A percentile compares a stretch with the other conserved stretches of the same genome.
phyloP scores from a whole-genome alignment of 2,113 vertebrate species.

The Alectura lathami region DNA sequence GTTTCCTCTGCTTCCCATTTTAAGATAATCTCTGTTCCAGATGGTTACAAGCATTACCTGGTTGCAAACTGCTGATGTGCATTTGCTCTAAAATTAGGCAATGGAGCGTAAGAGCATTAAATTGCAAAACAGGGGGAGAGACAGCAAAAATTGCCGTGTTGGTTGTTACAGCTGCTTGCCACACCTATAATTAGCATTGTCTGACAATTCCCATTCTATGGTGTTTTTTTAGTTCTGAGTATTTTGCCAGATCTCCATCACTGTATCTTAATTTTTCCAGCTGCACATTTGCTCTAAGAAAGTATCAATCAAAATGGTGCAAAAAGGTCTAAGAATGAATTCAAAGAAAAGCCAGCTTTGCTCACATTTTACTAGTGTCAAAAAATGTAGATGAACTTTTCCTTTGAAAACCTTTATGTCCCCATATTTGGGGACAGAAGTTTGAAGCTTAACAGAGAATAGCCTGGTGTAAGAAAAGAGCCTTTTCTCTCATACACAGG shows the following conservation, averaged over 20 bases:
- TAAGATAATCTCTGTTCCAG: slow-evolving; percentile 12
- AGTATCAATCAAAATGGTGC: neutral
- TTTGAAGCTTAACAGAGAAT: neutral
- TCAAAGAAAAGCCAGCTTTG: neutral
- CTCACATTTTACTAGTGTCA: neutral
- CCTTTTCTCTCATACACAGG: neutral
- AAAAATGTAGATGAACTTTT: neutral
- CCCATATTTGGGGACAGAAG: neutral
- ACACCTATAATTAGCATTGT: slow-evolving; percentile 53
- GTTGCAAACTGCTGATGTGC: neutral
- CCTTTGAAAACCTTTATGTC: neutral
- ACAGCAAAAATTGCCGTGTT: slow-evolving; percentile 1
- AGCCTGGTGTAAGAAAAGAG: neutral
- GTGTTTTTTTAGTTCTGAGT: neutral
- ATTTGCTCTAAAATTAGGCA: slow-evolving; percentile 40
- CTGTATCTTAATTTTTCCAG: neutral
- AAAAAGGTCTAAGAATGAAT: neutral
- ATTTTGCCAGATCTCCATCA: neutral
- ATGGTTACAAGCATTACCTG: neutral
- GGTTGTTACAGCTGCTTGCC: slow-evolving; percentile 30
- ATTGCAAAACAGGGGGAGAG: neutral
- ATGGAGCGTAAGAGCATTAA: slow-evolving; percentile 2
- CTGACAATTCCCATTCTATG: slow-evolving; percentile 28
- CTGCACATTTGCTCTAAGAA: neutral
- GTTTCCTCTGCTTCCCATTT: slow-evolving; percentile 9